Percentiles rank a stretch among this genome's conserved stretches.
Conservation (phyloP, 2,888 invertebrate species). For the Neoitamus cyanurus region DNA sequence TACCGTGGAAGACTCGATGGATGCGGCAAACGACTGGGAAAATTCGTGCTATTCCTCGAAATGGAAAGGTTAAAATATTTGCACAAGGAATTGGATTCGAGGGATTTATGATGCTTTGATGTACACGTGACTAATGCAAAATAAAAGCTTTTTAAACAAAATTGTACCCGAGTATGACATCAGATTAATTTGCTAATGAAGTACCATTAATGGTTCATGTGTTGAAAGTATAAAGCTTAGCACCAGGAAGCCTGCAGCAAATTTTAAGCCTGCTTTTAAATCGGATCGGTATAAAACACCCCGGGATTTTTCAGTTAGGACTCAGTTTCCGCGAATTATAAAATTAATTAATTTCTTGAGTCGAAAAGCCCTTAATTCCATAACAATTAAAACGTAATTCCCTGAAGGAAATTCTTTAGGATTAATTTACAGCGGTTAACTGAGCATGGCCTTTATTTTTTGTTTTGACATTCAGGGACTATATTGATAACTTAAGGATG, state of each 20-base stretch:
- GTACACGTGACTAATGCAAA: neutral
- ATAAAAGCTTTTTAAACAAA: neutral
- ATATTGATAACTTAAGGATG: no score
- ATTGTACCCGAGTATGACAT: neutral
- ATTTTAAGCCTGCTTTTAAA: no score
- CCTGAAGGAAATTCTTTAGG: neutral
- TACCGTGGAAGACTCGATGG: neutral
- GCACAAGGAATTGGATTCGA: neutral
- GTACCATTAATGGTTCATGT: no score
- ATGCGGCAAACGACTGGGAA: neutral
- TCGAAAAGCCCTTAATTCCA: neutral
- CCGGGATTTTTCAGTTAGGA: neutral
- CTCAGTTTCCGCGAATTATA: neutral
- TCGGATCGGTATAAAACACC: neutral
- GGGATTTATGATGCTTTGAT: neutral
- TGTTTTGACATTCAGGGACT: no score
- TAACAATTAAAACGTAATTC: neutral
- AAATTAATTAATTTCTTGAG: neutral
- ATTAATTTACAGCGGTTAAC: neutral
- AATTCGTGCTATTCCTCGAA: no score
- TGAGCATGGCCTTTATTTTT: no score
- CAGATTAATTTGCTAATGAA: no score
- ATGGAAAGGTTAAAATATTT: neutral
- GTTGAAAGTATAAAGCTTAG: no score
- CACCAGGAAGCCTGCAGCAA: no score